These are phyloP conservation scores for Misgurnus mizolepis DNA, from an alignment of 2,113 vertebrate genomes.

Conservation along the genomic window DNA sequence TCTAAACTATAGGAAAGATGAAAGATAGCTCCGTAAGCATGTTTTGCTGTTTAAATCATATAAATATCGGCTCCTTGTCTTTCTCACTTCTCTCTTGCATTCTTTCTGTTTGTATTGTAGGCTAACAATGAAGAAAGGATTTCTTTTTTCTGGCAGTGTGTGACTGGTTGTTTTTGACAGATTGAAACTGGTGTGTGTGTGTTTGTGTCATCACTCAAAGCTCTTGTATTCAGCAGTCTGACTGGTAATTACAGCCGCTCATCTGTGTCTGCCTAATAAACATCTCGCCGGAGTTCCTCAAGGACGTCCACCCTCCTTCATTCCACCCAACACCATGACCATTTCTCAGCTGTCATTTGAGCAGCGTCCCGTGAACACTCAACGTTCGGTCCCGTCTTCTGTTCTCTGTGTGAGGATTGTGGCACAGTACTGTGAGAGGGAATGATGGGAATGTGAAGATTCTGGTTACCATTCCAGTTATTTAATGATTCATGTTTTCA, in stretches of 20 bases:
- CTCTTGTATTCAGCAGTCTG: slow-evolving; percentile 41
- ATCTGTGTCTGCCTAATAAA: slow-evolving; percentile 63
- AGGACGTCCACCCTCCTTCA: slow-evolving; percentile 34
- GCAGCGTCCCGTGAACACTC: slow-evolving; percentile 10
- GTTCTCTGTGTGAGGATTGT: neutral
- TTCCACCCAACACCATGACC: neutral
- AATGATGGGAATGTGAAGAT: neutral
- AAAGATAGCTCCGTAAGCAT: neutral
- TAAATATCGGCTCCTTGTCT: neutral
- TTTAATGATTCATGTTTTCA: neutral
- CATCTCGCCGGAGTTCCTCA: slow-evolving; percentile 47
- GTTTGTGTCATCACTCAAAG: slow-evolving; percentile 49
- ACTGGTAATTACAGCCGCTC: slow-evolving; percentile 59
- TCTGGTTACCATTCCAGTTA: neutral
- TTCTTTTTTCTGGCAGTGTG: slow-evolving; percentile 52
- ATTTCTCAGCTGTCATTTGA: slow-evolving; percentile 54
- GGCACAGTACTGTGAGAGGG: neutral
- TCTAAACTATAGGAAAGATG: too few relatives aligned
- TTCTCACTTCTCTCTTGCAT: neutral
- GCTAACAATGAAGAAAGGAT: slow-evolving; percentile 23
- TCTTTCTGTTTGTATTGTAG: slow-evolving; percentile 24
- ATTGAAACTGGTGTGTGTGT: neutral
- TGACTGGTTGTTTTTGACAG: slow-evolving; percentile 1
- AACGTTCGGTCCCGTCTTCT: slow-evolving; percentile 1
- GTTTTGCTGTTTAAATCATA: slow-evolving; percentile 10